Conservation (phyloP, 2,797 vertebrate genomes). For the Cynodonichthys magdalenae region DNA sequence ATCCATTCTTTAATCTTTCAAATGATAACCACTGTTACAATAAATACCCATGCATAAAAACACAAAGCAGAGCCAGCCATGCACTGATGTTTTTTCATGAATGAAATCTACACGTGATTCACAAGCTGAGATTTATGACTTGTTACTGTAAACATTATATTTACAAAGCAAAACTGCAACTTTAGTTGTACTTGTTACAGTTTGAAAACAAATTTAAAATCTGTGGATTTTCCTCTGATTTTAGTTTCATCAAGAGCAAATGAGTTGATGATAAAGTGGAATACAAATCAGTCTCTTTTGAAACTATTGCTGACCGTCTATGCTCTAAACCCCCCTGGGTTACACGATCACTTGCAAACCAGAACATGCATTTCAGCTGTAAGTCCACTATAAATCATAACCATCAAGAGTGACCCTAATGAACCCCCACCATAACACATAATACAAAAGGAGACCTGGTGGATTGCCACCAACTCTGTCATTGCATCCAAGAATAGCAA, state of each 20-base stretch:
- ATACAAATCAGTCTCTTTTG: slow-evolving; percentile 16
- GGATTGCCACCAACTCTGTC: slow-evolving; percentile 53
- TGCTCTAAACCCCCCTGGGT: slow-evolving; percentile 3
- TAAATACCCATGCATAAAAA: slow-evolving; percentile 53
- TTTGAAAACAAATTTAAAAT: not conserved
- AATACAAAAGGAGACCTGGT: slow-evolving; percentile 61
- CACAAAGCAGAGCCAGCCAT: slow-evolving; percentile 16
- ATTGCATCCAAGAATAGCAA: slow-evolving; percentile 71
- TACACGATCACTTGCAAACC: slow-evolving; percentile 31
- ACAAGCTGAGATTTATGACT: slow-evolving; percentile 6
- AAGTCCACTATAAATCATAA: slow-evolving; percentile 46
- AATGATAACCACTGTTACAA: slow-evolving; percentile 59
- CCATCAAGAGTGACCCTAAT: slow-evolving; percentile 41
- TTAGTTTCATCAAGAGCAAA: slow-evolving; percentile 4
- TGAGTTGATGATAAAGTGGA: not conserved
- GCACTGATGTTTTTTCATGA: slow-evolving; percentile 3
- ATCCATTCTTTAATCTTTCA: slow-evolving; percentile 71
- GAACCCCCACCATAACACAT: slow-evolving; percentile 23
- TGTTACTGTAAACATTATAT: slow-evolving; percentile 11
- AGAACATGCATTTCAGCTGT: slow-evolving; percentile 29
- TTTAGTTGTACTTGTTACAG: not conserved
- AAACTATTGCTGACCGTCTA: slow-evolving; percentile 1
- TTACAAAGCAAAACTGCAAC: not conserved
- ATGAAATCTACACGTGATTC: slow-evolving; percentile 17
- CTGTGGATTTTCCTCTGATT: not conserved